Base-by-base conservation (phyloP, 1,140 invertebrate species). In the Atta cephalotes region DNA sequence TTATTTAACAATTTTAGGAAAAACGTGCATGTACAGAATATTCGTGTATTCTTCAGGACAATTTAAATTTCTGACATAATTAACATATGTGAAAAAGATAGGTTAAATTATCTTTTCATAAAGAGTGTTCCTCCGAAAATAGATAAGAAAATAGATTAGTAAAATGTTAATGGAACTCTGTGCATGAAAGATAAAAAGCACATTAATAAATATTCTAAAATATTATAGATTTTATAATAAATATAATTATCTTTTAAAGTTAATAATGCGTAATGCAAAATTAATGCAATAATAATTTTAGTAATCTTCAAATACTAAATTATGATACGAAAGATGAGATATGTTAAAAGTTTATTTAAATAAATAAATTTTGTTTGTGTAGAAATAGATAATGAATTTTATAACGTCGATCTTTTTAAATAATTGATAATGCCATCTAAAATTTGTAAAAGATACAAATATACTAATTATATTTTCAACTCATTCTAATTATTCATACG, bases 1-100 rank as follows among this genome's bases (percentile, higher is more conserved):
- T 25, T 66, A 72, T 87, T 66, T 80, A 89, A 45, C 35, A 79
- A 79, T 74, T 89, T 79, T 70, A 70, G 60, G 31, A 89, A 58
- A 70, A 53, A 71, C n/a, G n/a, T 35, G 68, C 56, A 49, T 0
- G 51, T 28, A 14, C 7, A 31, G 12, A 72, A 63, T 16, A 7
- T 51, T 35, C 35, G 84, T 25, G 49, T 14, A 39, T 56, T 87
- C 68, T 49, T 28, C 65, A 21, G 25, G 7, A 65, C 12, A 25
- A 2, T 51, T 51, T 65, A 9, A 39, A 45, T 80, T 25, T 2
- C 2, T 45, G 10, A 18, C 21, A 31, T 25, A 51, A 31, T 49
- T 25, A 12, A 35, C 10, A 45, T 10, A 10, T 2, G 18, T 25
- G 25, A 56, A 74, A 71, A 51, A 7, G 0, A 71, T 16, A 35